A percentile compares a stretch with the other conserved stretches of the same genome.
Evolutionary conservation across 2,113 vertebrate species (phyloP).

Genomic region (Tenebrosternarchus preto): DNA sequence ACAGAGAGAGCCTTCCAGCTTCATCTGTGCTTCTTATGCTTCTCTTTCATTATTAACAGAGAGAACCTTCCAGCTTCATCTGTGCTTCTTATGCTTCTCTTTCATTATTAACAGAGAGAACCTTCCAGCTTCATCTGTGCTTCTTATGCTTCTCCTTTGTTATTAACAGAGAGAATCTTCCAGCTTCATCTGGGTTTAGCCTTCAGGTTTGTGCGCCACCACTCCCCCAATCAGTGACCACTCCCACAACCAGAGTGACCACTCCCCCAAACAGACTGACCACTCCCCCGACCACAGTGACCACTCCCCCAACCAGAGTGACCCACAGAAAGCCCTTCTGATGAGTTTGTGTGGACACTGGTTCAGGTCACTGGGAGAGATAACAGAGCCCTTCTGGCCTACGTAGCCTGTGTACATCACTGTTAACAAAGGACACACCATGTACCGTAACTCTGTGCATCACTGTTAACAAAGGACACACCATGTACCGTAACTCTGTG

Average conservation of each 20-base stretch:
- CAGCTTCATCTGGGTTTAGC: too few species aligned
- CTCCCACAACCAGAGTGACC: too few species aligned
- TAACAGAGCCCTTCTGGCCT: too few species aligned
- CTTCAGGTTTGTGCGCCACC: constrained; percentile 36
- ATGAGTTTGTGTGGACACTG: neutral
- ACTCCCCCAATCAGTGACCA: constrained; percentile 19
- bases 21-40: neutral
- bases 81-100: neutral
- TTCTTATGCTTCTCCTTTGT: neutral
- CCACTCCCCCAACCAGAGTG: too few species aligned
- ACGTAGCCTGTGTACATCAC: neutral
- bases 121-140: neutral
- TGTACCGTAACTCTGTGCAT: neutral
- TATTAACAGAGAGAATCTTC: too few species aligned
- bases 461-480: neutral
- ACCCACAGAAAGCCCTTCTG: neutral
- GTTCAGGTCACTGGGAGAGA: too few species aligned
- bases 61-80: neutral
- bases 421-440: constrained; percentile 26
- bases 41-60: constrained; percentile 34
- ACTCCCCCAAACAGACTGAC: too few species aligned
- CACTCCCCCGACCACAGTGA: too few species aligned
- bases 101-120: constrained; percentile 34
- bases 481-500: neutral
- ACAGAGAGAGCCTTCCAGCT: neutral